Evolutionary conservation across 2,797 vertebrate genomes (phyloP), one percentile per base, ranked within the genome.

Genomic region (Enteromius treurensis): DNA sequence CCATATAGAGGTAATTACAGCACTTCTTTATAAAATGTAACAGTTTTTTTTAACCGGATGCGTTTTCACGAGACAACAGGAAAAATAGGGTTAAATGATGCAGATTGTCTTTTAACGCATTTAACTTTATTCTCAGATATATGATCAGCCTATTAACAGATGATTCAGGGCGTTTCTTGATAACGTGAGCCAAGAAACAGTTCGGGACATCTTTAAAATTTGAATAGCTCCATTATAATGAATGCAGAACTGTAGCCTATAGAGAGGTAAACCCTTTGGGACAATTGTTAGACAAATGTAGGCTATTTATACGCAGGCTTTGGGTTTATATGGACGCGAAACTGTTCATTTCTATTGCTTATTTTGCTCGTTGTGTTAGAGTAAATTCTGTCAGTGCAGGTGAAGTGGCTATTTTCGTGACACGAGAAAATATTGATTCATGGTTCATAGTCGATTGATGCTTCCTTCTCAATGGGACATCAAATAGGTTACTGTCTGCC

Each of bases 1-100:
- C 19, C 82, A 8, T 71, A 82, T 78, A 77, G 82, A 65, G 86
- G 70, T 76, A 93, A 92, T 86, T 89, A 87, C 77, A 71, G 2
- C 75, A 85, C 80, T 55, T 84, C 60, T 67, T 88, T 89, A 62
- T 87, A n/a, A 71, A 62, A 71, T 1, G 67, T 5, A 83, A 11
- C 47, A 73, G 60, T 62, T 58, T 64, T 19, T 29, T 11, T 42
- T 19, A 4, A 2, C 76, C 1, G 81, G 79, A 75, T 82, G 58
- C 5, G 26, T 83, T 77, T 65, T 42, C 42, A 34, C 9, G 17
- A 47, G 67, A 71, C 42, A 19, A n/a, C 4, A 23, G 3, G 3
- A 4, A 47, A 11, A 49, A 26, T 19, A 40, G 90, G 90, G 92
- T 92, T 91, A 90, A 91, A 92, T 91, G 29, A 42, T 90, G 91